These are phyloP conservation scores for Pseudococcus longispinus DNA, from an alignment of 2,888 invertebrate genomes.

Conservation along the genomic window DNA sequence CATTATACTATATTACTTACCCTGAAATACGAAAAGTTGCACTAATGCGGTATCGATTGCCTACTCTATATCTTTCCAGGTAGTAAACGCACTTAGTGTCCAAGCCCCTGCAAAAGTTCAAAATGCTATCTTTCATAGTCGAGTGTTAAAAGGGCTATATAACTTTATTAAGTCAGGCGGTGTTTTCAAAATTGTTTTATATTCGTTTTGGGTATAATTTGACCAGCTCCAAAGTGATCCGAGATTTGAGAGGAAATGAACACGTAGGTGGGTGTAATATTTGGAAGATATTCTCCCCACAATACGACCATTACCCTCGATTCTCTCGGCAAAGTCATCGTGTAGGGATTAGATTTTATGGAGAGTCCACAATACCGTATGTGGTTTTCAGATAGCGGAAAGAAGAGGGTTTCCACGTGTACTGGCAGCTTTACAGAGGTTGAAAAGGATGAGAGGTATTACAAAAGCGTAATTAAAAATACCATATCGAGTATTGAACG, in stretches of 20 bases:
- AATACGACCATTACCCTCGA: neutral
- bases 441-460: neutral
- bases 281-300: neutral
- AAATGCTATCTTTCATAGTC: neutral
- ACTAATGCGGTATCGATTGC: neutral
- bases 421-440: neutral
- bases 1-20: neutral
- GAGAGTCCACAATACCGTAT: neutral
- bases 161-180: neutral
- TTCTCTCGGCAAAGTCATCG: neutral
- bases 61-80: neutral
- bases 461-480: conserved; percentile 7
- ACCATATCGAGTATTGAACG: neutral
- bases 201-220: conserved; percentile 26
- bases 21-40: neutral
- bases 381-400: neutral
- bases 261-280: neutral
- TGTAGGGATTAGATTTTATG: neutral
- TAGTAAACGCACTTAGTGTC: neutral
- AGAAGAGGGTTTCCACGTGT: neutral
- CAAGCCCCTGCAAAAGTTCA: neutral
- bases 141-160: neutral
- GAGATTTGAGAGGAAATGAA: neutral
- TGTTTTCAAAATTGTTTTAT: conserved; percentile 14
- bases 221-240: neutral